phyloP scores from a whole-genome alignment of 2,797 vertebrate genomes.

The Peromyscus melanophrys region DNA sequence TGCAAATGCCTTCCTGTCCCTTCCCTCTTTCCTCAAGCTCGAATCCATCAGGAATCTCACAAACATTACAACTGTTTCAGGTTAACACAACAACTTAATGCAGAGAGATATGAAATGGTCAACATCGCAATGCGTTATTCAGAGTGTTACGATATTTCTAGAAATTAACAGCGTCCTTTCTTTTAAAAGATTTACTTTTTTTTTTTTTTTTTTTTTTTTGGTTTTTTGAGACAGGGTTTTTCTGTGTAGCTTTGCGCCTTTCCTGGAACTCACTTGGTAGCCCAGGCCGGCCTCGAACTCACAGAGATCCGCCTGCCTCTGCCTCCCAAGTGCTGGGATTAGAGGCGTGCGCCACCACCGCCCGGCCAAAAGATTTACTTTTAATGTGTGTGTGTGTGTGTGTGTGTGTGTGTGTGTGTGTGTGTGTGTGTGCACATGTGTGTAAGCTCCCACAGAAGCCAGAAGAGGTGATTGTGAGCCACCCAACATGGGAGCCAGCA shows the following conservation, averaged over 20 bases:
- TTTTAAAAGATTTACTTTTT: background rate
- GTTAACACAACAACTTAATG: background rate
- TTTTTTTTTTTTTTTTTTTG: no score
- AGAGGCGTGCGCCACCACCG: no score
- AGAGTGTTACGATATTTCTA: conserved; percentile 1
- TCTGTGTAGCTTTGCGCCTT: no score
- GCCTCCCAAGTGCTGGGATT: no score
- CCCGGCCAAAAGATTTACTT: background rate
- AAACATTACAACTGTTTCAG: background rate
- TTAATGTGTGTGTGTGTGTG: background rate
- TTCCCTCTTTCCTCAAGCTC: background rate
- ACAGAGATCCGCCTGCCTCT: no score
- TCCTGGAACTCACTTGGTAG: no score
- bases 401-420: fast-evolving
- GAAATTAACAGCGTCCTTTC: conserved; percentile 17
- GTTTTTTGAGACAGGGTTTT: no score
- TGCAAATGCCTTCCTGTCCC: background rate
- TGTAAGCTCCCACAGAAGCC: background rate
- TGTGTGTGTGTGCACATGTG: background rate
- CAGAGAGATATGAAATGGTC: background rate
- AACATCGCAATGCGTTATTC: background rate
- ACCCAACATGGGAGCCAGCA: background rate
- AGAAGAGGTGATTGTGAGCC: background rate
- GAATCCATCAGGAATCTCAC: background rate
- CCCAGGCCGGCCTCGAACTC: no score